Evolutionary conservation across 1,140 invertebrate species (phyloP), one percentile per base, ranked within the genome.

Genomic region (Drosophila ficusphila): DNA sequence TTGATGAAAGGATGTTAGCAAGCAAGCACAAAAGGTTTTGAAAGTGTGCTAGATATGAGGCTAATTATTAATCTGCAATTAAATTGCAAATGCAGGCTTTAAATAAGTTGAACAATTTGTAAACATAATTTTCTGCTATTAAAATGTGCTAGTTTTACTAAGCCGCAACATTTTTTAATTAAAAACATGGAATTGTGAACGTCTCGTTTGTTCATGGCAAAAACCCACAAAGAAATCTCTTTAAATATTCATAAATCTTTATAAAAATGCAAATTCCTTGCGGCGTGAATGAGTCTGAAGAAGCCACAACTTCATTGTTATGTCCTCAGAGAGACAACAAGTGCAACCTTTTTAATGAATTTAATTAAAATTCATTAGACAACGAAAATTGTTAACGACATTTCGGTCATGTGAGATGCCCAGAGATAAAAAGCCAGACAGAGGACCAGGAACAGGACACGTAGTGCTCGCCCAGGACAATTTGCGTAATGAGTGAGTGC

Each of bases 291-390:
- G 53, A 18, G 27, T 23, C 19, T 21, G 18, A 25, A 25, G 38
- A 18, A 9, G 36, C 18, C 52, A 14, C 19, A 58, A 6, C 49
- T n/a, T 34, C 27, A 44, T 27, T 21, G 39, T 9, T 12, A 36
- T 4, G 29, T 12, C 54, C 36, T 33, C 27, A 12, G 44, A 34
- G 27, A 39, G 16, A 25, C 31, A 46, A 25, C 27, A 29, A 49
- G 25, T 41, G 48, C 65, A 76, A 36, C 11, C 19, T 58, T 54
- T 74, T 57, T 75, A 85, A 85, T 83, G 76, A 76, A 85, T 85
- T 85, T 85, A 79, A 83, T 83, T 85, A 79, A 83, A 82, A 83
- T 85, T 83, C 71, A 76, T 75, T 64, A 54, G 54, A 70, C 68
- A 54, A 42, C 36, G 52, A 60, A 34, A 67, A 33, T 51, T 34